Conservation (phyloP, 2,888 invertebrate genomes). For the Pseudeuparius sepicola region DNA sequence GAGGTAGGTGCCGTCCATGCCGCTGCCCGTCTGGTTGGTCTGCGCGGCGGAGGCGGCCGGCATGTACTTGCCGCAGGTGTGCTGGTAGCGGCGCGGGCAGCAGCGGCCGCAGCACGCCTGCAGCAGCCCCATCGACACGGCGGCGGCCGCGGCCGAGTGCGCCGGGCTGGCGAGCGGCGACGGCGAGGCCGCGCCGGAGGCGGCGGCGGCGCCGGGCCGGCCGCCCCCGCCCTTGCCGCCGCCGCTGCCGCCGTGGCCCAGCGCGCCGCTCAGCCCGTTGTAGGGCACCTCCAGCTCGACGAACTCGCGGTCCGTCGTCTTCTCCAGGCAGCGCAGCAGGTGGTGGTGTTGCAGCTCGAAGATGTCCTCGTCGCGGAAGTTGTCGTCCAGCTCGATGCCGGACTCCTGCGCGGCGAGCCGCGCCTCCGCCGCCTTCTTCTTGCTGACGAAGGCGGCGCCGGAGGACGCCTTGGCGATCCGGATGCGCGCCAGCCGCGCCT, state of each 20-base stretch:
- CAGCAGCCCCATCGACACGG: slow-evolving; percentile 51
- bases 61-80: slow-evolving; percentile 82
- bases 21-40: slow-evolving; percentile 70
- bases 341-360: slow-evolving; percentile 99
- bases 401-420: slow-evolving; percentile 87
- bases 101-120: slow-evolving; percentile 77
- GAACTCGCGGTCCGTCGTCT: slow-evolving; percentile 97
- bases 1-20: slow-evolving; percentile 76
- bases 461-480: slow-evolving; percentile 98
- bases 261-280: slow-evolving; percentile 88
- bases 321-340: slow-evolving; percentile 91
- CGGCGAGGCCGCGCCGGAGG: slow-evolving; percentile 81
- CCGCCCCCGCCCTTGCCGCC: slow-evolving; percentile 91
- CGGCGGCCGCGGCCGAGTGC: slow-evolving; percentile 79
- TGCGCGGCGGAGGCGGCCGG: slow-evolving; percentile 73
- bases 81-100: slow-evolving; percentile 81
- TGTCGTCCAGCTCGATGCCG: slow-evolving; percentile 84
- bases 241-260: too few relatives aligned
- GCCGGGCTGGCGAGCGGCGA: too few relatives aligned
- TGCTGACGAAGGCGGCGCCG: slow-evolving; percentile 95
- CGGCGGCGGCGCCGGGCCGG: slow-evolving; percentile 77
- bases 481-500: slow-evolving; percentile 96
- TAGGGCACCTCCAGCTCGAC: slow-evolving; percentile 91
- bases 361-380: slow-evolving; percentile 86
- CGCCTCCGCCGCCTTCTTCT: slow-evolving; percentile 97